Percentiles rank a stretch among this genome's conserved stretches.
These are phyloP conservation scores for Dasypolia templi DNA, from an alignment of 2,888 invertebrate genomes.

Conservation along the genomic window DNA sequence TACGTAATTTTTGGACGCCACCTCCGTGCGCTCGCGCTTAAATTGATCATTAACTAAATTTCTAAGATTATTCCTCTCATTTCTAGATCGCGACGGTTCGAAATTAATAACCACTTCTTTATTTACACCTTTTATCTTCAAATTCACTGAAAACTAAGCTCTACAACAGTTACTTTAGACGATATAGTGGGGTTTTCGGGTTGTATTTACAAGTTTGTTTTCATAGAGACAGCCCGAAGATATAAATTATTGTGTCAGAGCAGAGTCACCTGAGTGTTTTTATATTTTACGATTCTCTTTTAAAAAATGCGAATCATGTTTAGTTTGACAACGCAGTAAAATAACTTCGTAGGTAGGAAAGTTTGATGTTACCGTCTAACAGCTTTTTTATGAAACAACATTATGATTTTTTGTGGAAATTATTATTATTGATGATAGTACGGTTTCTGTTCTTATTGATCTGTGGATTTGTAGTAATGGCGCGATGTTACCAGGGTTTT, in stretches of 20 bases:
- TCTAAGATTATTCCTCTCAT: conserved; percentile 75
- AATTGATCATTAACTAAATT: conserved; percentile 75
- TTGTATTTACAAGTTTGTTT: conserved; percentile 43
- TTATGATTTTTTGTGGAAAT: conserved; percentile 40
- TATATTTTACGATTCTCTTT: conserved; percentile 75
- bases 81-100: conserved; percentile 70
- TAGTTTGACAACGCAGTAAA: conserved; percentile 71
- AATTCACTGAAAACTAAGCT: conserved; percentile 37
- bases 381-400: conserved; percentile 62
- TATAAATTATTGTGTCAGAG: conserved; percentile 79
- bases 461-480: conserved; percentile 34
- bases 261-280: conserved; percentile 82
- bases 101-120: conserved; percentile 62
- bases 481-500: background rate
- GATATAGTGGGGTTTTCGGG: background rate
- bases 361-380: conserved; percentile 62
- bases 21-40: conserved; percentile 63
- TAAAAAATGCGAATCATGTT: conserved; percentile 76
- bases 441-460: conserved; percentile 42
- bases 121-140: background rate
- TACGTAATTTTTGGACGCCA: conserved; percentile 64
- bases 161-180: background rate
- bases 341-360: conserved; percentile 62
- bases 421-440: conserved; percentile 52
- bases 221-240: conserved; percentile 65